Conservation (phyloP, 2,113 vertebrate species). For the Lasiurus cinereus region DNA sequence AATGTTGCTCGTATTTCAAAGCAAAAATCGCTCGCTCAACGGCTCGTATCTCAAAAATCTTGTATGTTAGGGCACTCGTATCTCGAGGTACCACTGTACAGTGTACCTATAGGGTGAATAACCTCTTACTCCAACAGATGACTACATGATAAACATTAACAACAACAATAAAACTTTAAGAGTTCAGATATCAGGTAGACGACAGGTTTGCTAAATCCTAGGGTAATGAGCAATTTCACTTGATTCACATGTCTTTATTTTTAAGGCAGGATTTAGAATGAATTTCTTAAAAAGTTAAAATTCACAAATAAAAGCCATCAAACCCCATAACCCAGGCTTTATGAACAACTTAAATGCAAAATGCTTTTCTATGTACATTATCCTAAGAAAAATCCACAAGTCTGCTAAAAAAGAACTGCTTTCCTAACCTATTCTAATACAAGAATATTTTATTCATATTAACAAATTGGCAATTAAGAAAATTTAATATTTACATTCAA, state of each 20-base stretch:
- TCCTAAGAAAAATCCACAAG: slow-evolving; percentile 16
- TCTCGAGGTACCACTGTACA: background rate
- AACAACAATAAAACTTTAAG: background rate
- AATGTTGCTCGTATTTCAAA: too few relatives aligned
- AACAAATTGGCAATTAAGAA: slow-evolving; percentile 29
- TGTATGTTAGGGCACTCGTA: too few relatives aligned
- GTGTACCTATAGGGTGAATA: background rate
- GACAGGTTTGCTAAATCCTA: background rate
- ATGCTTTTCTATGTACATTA: background rate
- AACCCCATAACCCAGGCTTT: background rate
- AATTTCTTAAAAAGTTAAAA: slow-evolving; percentile 18
- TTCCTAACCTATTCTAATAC: background rate
- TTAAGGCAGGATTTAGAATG: slow-evolving; percentile 38
- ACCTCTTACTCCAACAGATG: background rate
- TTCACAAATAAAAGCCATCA: background rate
- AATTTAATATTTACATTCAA: slow-evolving; percentile 32
- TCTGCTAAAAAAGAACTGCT: slow-evolving; percentile 35
- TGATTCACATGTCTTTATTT: background rate
- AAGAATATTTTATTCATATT: slow-evolving; percentile 25
- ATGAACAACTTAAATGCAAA: background rate
- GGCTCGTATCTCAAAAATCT: too few relatives aligned
- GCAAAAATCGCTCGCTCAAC: too few relatives aligned
- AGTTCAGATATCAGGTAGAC: background rate
- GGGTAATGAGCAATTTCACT: background rate
- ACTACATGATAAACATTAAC: background rate